A percentile compares a stretch with the other conserved stretches of the same genome.
These are phyloP conservation scores for Laothoe populi DNA, from an alignment of 2,888 invertebrate genomes.

Conservation along the genomic window DNA sequence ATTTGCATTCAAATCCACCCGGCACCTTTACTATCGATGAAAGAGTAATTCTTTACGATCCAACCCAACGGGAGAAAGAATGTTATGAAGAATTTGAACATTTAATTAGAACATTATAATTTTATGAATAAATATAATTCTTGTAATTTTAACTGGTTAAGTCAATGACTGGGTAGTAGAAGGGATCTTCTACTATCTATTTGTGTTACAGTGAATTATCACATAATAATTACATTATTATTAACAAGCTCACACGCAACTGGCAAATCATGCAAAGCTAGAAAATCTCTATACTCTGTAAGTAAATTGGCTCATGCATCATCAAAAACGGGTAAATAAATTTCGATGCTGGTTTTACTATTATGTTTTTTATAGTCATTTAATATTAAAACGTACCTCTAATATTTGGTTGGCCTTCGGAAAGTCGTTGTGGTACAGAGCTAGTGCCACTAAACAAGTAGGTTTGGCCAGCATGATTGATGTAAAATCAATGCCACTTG, in stretches of 20 bases:
- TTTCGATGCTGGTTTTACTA: too few relatives aligned
- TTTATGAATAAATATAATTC: not conserved
- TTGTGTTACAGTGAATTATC: too few relatives aligned
- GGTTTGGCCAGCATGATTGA: conserved; percentile 90
- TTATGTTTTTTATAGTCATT: too few relatives aligned
- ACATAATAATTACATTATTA: too few relatives aligned
- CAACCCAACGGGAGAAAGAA: conserved; percentile 83
- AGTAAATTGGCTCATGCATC: too few relatives aligned
- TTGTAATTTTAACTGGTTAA: too few relatives aligned
- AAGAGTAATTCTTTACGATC: conserved; percentile 73
- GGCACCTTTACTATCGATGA: conserved; percentile 73
- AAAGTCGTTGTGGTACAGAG: conserved; percentile 89
- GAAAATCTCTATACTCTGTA: too few relatives aligned
- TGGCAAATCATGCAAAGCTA: too few relatives aligned
- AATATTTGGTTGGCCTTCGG: conserved; percentile 91
- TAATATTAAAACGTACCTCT: conserved; percentile 85
- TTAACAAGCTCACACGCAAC: too few relatives aligned
- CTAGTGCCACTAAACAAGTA: conserved; percentile 90
- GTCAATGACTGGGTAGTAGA: too few relatives aligned
- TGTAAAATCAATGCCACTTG: conserved; percentile 78
- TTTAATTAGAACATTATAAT: conserved; percentile 78
- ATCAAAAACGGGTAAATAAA: too few relatives aligned
- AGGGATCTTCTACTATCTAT: too few relatives aligned
- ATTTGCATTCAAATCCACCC: conserved; percentile 82
- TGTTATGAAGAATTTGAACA: conserved; percentile 83